Base-by-base conservation (phyloP, 2,888 invertebrate species). In the Pammene aurita region DNA sequence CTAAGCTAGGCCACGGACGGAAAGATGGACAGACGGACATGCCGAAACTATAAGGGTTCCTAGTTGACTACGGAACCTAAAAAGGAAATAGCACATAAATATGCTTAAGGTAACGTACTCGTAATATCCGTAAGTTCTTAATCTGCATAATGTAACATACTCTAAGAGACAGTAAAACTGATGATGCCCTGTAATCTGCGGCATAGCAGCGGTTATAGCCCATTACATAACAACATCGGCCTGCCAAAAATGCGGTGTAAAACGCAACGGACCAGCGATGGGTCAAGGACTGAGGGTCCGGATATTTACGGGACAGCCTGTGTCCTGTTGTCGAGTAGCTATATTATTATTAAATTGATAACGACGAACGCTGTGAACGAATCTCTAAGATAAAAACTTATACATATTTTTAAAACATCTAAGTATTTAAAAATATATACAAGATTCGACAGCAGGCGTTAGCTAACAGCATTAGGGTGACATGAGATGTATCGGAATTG, bases 241-340 rank as follows among this genome's bases (percentile, higher is more conserved):
- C 18, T 26, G 52, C 50, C 62, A 62, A 62, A 52, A 50, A 50
- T 52, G 41, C 16, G 62, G 50, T 41, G 52, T 62, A 52, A 62
- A 62, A 52, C 62, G n/a, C 62, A 62, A 52, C 26, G 41, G 50
- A 62, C 38, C 62, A 52, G 13, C 10, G 50, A 26, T 7, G 48
- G 61, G 61, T 61, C 61, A 61, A 61, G 61, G 58, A n/a, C 58
- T 46, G 58, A 44, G 44, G 58, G 61, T 13, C n/a, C 38, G 16
- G 38, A 13, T 48, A 50, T 50, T 61, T 50, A 50, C 35, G 9
- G 38, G 50, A 13, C 16, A 46, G 46, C 44, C 44, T 46, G 44
- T 34, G 34, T 7, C 10, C 13, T 61, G 50, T 5, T 18, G 16
- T n/a, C 14, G 46, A 13, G 26, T 13, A 58, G 26, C 26, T 26